These are phyloP conservation scores for Mesochorus sp. DNA, from an alignment of 2,888 invertebrate genomes.

Conservation along the genomic window DNA sequence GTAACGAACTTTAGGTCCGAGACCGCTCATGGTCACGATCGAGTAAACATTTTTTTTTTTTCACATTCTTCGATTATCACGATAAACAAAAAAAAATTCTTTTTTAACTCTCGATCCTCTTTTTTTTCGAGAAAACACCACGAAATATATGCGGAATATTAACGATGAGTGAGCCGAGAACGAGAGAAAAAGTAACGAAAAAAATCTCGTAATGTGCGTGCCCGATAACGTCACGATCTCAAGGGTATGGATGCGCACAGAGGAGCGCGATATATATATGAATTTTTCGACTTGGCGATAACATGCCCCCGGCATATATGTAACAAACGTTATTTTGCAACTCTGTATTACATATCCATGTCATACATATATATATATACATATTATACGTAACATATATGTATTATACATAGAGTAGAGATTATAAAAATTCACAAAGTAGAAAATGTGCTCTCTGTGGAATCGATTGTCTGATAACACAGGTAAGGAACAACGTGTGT, in stretches of 20 bases:
- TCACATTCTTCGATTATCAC: too few relatives aligned
- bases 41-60: too few relatives aligned
- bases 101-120: too few relatives aligned
- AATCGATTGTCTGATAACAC: background rate
- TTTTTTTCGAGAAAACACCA: too few relatives aligned
- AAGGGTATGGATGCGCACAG: background rate
- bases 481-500: background rate
- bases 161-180: too few relatives aligned
- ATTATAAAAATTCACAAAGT: background rate
- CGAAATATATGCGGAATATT: too few relatives aligned
- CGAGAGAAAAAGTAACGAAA: background rate
- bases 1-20: too few relatives aligned
- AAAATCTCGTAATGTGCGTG: background rate
- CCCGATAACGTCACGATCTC: background rate
- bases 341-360: background rate
- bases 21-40: too few relatives aligned
- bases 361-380: background rate
- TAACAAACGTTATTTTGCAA: background rate
- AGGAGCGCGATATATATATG: background rate
- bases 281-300: conserved; percentile 10
- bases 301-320: background rate
- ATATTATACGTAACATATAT: background rate
- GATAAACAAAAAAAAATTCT: too few relatives aligned
- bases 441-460: background rate
- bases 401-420: background rate